A percentile compares a stretch with the other conserved stretches of the same genome.
phyloP scores from a whole-genome alignment of 2,797 vertebrate genomes.

The Florisuga fusca region DNA sequence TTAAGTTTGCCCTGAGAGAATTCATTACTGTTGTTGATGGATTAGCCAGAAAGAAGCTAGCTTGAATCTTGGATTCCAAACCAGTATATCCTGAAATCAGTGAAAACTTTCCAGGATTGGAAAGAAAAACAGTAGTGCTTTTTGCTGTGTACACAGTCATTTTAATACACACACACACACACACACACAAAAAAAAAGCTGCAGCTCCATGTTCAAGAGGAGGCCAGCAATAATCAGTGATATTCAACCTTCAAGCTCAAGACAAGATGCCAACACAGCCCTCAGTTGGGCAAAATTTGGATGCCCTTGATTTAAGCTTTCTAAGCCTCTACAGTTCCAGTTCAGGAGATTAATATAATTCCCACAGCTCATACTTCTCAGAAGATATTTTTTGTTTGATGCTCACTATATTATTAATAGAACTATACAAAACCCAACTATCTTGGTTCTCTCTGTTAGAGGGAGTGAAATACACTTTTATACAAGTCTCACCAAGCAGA shows the following conservation, averaged over 20 bases:
- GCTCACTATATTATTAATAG: slow-evolving; percentile 16
- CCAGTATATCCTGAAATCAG: background rate
- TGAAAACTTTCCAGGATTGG: background rate
- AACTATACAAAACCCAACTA: background rate
- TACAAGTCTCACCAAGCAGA: background rate
- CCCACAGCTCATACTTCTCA: slow-evolving; percentile 29
- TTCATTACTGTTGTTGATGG: background rate
- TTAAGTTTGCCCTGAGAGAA: background rate
- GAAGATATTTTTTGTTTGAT: slow-evolving; percentile 39
- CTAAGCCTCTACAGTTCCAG: slow-evolving; percentile 62
- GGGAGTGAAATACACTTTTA: background rate
- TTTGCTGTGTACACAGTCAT: background rate
- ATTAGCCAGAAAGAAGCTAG: background rate
- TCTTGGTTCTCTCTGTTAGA: background rate
- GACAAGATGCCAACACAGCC: slow-evolving; percentile 45
- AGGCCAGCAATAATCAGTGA: background rate
- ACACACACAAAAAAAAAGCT: background rate
- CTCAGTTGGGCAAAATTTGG: slow-evolving; percentile 66
- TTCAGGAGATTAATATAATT: slow-evolving; percentile 71
- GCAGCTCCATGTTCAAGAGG: background rate
- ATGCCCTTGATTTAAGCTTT: slow-evolving; percentile 74
- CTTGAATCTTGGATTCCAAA: background rate
- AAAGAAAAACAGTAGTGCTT: background rate
- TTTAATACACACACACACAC: too few relatives aligned
- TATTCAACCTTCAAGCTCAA: slow-evolving; percentile 1